phyloP scores from a whole-genome alignment of 2,888 invertebrate species.

The Campoplex capitator region DNA sequence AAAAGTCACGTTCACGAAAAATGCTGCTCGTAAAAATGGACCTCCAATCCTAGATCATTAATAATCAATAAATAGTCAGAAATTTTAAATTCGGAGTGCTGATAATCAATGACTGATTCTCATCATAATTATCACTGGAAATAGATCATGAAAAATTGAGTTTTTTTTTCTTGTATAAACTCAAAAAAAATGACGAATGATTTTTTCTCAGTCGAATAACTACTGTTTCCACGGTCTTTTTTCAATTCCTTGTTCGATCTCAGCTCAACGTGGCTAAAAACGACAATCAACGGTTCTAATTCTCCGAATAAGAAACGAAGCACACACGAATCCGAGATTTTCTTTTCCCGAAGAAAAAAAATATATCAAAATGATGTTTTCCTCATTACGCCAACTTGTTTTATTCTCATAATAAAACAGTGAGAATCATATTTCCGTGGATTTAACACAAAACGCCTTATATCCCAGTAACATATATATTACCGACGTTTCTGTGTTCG shows the following conservation, averaged over 20 bases:
- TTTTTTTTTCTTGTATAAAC: background rate
- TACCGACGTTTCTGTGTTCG: background rate
- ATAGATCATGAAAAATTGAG: background rate
- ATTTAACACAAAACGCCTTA: constrained; percentile 4
- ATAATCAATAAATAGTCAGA: too few relatives aligned
- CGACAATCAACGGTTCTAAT: background rate
- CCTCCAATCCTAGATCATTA: too few relatives aligned
- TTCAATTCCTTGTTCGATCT: background rate
- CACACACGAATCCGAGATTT: background rate
- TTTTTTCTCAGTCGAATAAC: background rate
- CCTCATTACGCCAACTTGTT: background rate
- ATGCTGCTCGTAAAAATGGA: too few relatives aligned
- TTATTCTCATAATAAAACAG: background rate
- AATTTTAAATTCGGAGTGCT: too few relatives aligned
- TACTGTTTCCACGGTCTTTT: background rate
- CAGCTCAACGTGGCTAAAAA: too few relatives aligned
- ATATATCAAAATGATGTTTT: background rate
- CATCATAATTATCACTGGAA: background rate
- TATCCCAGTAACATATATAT: background rate
- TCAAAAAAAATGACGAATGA: too few relatives aligned
- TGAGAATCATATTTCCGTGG: constrained; percentile 12
- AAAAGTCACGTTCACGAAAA: too few relatives aligned
- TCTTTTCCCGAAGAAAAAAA: background rate
- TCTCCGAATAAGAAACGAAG: background rate
- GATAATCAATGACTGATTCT: background rate